Evolutionary conservation across 2,888 invertebrate species (phyloP).

Genomic region (Netelia fuscicornis): DNA sequence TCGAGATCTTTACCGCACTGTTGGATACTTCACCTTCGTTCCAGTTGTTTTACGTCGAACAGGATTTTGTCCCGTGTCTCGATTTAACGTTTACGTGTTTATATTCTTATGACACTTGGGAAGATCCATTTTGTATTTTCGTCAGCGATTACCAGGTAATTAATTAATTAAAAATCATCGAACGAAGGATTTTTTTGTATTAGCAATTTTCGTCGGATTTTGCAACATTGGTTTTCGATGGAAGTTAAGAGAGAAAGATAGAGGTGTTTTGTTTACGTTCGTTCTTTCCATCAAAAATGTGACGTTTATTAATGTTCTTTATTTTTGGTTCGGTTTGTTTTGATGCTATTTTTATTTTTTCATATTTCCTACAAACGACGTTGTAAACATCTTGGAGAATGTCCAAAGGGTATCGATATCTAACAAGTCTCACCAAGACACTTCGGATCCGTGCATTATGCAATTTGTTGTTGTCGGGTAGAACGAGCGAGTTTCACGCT

Average conservation of each 20-base stretch:
- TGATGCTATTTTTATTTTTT: too few relatives aligned
- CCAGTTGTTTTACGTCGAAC: constrained; percentile 12
- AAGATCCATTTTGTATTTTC: not conserved
- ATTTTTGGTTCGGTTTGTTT: too few relatives aligned
- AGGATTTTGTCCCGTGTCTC: not conserved
- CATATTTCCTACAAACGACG: too few relatives aligned
- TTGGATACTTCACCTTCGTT: constrained; percentile 14
- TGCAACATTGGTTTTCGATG: not conserved
- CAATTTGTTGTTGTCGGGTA: constrained; percentile 69
- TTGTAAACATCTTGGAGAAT: not conserved
- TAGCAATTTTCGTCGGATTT: not conserved
- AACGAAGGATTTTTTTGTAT: not conserved
- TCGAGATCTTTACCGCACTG: not conserved
- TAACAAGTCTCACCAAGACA: not conserved
- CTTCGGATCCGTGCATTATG: constrained; percentile 65
- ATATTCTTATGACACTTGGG: not conserved
- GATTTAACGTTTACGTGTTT: too few relatives aligned
- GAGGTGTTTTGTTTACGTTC: not conserved
- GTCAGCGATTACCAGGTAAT: not conserved
- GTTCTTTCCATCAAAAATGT: not conserved
- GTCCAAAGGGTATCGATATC: not conserved
- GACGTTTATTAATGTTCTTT: too few relatives aligned
- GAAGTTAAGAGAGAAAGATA: too few relatives aligned
- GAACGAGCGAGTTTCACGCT: constrained; percentile 50
- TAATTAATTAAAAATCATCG: not conserved